Evolutionary conservation across 64 coral and sea anemone species (phyloP).

Genomic region (Actinia equina): DNA sequence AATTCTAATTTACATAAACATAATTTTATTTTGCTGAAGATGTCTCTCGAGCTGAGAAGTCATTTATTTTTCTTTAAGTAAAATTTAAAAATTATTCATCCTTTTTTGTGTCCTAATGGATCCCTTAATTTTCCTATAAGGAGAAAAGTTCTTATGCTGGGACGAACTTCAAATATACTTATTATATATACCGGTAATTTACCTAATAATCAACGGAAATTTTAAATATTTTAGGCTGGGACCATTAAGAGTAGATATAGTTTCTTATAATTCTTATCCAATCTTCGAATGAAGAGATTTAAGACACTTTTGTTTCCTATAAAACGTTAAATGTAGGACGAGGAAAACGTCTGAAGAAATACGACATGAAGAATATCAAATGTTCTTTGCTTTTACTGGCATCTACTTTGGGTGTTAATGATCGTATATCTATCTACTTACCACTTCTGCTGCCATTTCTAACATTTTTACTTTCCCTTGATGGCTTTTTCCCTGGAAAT

Average conservation of each 20-base stretch:
- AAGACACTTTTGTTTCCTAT: neutral
- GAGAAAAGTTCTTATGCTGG: too few relatives aligned
- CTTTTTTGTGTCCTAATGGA: too few relatives aligned
- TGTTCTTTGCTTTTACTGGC: neutral
- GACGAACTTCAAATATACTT: neutral
- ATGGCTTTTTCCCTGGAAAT: slow-evolving; percentile 50
- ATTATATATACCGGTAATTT: too few relatives aligned
- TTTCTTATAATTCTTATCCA: neutral
- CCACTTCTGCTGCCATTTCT: slow-evolving; percentile 6
- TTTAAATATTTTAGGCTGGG: neutral
- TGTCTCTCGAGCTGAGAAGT: too few relatives aligned
- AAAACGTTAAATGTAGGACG: neutral
- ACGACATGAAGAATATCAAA: neutral
- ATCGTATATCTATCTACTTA: neutral
- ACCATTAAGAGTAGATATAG: neutral
- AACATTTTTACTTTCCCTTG: slow-evolving; percentile 19
- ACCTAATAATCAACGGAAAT: neutral
- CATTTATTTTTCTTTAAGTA: too few relatives aligned
- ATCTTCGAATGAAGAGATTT: neutral
- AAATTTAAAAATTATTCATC: too few relatives aligned
- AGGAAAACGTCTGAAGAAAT: neutral
- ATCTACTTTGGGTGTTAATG: neutral
- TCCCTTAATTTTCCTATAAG: too few relatives aligned
- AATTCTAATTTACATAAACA: too few relatives aligned
- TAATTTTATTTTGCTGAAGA: too few relatives aligned